These are phyloP conservation scores for Bibio marci DNA, from an alignment of 2,888 invertebrate genomes.

Conservation along the genomic window DNA sequence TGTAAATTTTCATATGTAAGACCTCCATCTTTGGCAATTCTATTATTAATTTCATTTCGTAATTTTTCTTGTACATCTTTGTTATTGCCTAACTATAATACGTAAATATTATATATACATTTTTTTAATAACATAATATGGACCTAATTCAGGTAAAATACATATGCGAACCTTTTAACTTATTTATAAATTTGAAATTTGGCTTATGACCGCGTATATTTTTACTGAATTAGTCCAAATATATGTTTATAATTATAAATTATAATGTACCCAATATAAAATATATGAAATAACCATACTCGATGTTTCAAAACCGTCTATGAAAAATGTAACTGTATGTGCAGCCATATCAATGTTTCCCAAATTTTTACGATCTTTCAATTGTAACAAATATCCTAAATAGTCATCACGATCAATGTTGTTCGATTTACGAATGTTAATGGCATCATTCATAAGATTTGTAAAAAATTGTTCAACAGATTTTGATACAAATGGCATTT, in stretches of 20 bases:
- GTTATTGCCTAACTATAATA: slow-evolving; percentile 17
- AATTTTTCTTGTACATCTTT: slow-evolving; percentile 16
- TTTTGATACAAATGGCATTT: neutral
- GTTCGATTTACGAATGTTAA: slow-evolving; percentile 15
- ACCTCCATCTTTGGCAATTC: slow-evolving; percentile 10
- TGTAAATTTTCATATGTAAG: slow-evolving; percentile 19
- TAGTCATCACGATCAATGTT: slow-evolving; percentile 20
- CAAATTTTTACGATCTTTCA: slow-evolving; percentile 18
- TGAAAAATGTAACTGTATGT: slow-evolving; percentile 22
- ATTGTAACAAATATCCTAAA: slow-evolving; percentile 21
- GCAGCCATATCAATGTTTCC: slow-evolving; percentile 14
- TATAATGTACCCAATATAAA: neutral
- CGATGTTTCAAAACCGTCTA: slow-evolving; percentile 26
- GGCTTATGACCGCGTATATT: no score
- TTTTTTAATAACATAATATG: no score
- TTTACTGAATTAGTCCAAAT: no score
- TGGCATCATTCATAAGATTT: slow-evolving; percentile 13
- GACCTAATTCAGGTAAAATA: no score
- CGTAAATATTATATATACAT: no score
- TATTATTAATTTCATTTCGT: slow-evolving; percentile 15
- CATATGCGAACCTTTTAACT: no score
- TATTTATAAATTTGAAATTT: no score
- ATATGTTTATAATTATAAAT: no score
- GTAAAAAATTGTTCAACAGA: slow-evolving; percentile 3
- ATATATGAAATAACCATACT: slow-evolving; percentile 16